These are phyloP conservation scores for Dendrolimus punctatus DNA, from an alignment of 1,140 invertebrate species.

Conservation along the genomic window DNA sequence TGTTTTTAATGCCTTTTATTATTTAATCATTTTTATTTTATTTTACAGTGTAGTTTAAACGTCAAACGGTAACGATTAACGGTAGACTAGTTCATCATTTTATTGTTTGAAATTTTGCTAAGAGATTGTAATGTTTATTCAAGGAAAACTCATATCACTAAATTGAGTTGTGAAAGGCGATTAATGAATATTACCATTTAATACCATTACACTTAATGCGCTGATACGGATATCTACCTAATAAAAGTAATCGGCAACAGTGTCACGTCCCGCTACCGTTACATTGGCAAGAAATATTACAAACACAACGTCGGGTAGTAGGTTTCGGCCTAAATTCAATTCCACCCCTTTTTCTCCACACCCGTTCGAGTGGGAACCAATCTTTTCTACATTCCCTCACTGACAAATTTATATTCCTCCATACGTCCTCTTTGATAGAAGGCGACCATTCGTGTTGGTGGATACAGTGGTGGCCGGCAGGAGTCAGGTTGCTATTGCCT, in stretches of 20 bases:
- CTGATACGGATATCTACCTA: slow-evolving; percentile 8
- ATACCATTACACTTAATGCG: slow-evolving; percentile 1
- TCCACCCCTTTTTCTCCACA: slow-evolving; percentile 45
- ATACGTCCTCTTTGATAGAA: slow-evolving; percentile 40
- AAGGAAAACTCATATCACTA: no score
- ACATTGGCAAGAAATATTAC: slow-evolving; percentile 45
- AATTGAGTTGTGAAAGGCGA: not conserved
- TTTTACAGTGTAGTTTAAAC: no score
- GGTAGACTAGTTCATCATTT: no score
- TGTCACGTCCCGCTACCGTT: slow-evolving; percentile 29
- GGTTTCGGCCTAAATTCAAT: slow-evolving; percentile 61
- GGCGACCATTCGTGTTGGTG: no score
- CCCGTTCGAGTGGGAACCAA: slow-evolving; percentile 51
- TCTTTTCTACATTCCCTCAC: slow-evolving; percentile 65
- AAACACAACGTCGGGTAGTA: slow-evolving; percentile 39
- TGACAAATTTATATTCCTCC: slow-evolving; percentile 64
- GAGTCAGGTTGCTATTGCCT: no score
- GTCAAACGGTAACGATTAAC: no score
- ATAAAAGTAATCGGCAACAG: slow-evolving; percentile 31
- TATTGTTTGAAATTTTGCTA: no score
- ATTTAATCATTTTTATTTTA: no score
- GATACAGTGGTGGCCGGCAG: no score
- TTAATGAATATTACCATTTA: slow-evolving; percentile 1
- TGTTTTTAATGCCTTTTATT: no score
- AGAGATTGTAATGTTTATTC: no score